These are phyloP conservation scores for Ondatra zibethicus DNA, from an alignment of 2,113 vertebrate genomes.

Conservation along the genomic window DNA sequence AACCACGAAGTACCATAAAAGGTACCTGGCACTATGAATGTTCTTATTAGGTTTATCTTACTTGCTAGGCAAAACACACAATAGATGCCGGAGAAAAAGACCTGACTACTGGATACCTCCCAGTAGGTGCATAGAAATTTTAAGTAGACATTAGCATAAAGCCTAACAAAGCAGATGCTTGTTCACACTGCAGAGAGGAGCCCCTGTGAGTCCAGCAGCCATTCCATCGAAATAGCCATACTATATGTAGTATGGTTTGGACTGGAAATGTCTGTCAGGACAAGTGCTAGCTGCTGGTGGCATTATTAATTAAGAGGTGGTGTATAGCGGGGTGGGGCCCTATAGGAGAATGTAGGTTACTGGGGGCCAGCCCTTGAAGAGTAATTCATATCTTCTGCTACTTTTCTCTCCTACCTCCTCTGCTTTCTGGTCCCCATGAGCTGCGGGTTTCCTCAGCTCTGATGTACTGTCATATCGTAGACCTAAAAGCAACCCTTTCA, in stretches of 20 bases:
- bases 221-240: not conserved
- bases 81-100: constrained; percentile 39
- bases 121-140: constrained; percentile 7
- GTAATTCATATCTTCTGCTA: not conserved
- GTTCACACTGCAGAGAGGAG: not conserved
- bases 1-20: constrained; percentile 17
- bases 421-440: not conserved
- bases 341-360: not conserved
- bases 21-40: not conserved
- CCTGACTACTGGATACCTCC: not conserved
- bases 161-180: not conserved
- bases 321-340: not conserved
- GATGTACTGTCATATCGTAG: not conserved
- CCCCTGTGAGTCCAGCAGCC: not conserved
- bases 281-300: not conserved
- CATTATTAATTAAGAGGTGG: not conserved
- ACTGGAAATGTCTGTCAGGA: not conserved
- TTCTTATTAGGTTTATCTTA: constrained; percentile 39
- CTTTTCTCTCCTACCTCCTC: not conserved
- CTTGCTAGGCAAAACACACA: not conserved
- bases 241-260: not conserved
- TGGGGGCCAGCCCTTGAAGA: not conserved
- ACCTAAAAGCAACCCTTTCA: not conserved
- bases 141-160: not conserved
- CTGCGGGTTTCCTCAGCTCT: not conserved